These are phyloP conservation scores for Eustalomyia histrio DNA, from an alignment of 2,888 invertebrate species.

Conservation along the genomic window DNA sequence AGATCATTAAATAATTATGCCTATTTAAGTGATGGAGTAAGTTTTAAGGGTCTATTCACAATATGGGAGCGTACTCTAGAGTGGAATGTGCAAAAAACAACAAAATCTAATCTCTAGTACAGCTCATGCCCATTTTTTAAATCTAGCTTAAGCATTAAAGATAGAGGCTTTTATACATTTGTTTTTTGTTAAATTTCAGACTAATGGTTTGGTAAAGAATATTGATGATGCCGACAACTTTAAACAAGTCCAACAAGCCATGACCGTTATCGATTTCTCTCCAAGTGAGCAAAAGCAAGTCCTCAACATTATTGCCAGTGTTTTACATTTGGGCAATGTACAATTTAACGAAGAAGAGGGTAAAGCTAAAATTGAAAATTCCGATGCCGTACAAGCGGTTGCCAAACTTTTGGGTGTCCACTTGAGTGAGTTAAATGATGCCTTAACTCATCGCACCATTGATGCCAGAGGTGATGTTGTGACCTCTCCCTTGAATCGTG, in stretches of 20 bases:
- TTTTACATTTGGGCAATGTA: conserved; percentile 93
- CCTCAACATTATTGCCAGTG: conserved; percentile 89
- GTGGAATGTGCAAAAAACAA: too few relatives aligned
- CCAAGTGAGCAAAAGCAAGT: conserved; percentile 87
- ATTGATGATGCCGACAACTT: conserved; percentile 86
- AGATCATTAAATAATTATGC: conserved; percentile 86
- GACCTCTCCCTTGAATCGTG: conserved; percentile 88
- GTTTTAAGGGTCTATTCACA: not conserved
- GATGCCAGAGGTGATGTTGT: conserved; percentile 92
- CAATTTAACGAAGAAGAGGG: conserved; percentile 88
- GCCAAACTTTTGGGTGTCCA: conserved; percentile 88
- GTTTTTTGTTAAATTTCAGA: conserved; percentile 73
- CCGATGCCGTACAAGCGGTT: conserved; percentile 84
- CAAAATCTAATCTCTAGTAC: too few relatives aligned
- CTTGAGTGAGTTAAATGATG: conserved; percentile 83
- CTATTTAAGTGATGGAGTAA: conserved; percentile 83
- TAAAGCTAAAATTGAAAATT: conserved; percentile 84
- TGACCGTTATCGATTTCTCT: conserved; percentile 88
- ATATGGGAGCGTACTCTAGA: too few relatives aligned
- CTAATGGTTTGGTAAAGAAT: conserved; percentile 78
- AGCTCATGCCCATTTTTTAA: too few relatives aligned
- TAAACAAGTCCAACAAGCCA: conserved; percentile 85
- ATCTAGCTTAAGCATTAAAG: too few relatives aligned
- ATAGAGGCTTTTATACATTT: too few relatives aligned
- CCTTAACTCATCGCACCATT: conserved; percentile 91